Percentiles rank a stretch among this genome's conserved stretches.
Conservation (phyloP, 2,888 invertebrate species). For the Napeogenes inachia region DNA sequence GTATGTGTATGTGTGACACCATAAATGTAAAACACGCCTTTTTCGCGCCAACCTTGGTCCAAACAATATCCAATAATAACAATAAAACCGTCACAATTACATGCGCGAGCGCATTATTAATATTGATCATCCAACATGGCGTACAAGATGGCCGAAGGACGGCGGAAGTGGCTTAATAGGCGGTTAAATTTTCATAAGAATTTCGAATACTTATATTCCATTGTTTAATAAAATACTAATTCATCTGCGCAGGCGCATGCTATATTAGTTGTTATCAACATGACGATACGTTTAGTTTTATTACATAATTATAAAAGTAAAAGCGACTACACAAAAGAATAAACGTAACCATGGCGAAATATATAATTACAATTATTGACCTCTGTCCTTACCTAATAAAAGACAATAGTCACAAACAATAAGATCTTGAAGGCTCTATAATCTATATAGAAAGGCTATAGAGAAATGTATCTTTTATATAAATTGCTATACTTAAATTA, state of each 20-base stretch:
- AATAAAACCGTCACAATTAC: conserved; percentile 55
- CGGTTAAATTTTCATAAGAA: conserved; percentile 34
- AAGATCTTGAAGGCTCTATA: background rate
- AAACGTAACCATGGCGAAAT: background rate
- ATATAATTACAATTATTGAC: conserved; percentile 6
- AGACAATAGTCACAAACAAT: background rate
- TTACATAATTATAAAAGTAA: background rate
- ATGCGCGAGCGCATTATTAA: conserved; percentile 46
- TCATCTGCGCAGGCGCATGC: background rate
- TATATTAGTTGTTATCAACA: no score
- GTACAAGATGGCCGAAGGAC: conserved; percentile 41
- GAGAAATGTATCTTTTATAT: no score
- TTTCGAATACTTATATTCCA: conserved; percentile 25
- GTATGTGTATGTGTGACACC: conserved; percentile 33
- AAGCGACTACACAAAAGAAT: background rate
- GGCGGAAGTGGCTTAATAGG: conserved; percentile 39
- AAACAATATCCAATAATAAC: conserved; percentile 75
- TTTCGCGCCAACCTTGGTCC: conserved; percentile 57
- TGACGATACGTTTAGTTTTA: no score
- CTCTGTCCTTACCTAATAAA: background rate
- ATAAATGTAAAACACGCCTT: conserved; percentile 57
- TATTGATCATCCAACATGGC: conserved; percentile 44
- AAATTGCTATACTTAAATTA: background rate
- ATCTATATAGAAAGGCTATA: no score
- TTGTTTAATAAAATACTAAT: conserved; percentile 5